Conservation (phyloP, 2,113 vertebrate species). For the Oreochromis spilurus region DNA sequence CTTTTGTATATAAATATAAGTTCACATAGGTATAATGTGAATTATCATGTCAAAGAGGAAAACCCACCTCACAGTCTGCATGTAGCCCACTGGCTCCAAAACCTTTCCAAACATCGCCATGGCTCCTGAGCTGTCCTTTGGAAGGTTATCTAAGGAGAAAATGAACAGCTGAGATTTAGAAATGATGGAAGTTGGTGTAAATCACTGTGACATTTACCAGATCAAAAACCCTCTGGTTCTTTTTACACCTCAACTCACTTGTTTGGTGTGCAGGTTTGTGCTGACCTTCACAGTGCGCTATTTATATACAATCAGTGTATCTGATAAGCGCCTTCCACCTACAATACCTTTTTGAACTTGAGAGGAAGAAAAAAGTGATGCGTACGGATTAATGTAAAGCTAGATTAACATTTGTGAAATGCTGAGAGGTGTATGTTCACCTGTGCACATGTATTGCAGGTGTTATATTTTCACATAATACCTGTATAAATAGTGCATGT, state of each 20-base stretch:
- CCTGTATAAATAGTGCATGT: not conserved
- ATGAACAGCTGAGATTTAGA: not conserved
- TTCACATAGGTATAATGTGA: not conserved
- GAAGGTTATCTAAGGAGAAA: not conserved
- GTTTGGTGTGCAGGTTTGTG: not conserved
- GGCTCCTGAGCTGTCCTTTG: not conserved
- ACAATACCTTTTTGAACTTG: not conserved
- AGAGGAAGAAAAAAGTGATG: not conserved
- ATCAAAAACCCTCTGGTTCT: not conserved
- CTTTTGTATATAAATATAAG: not conserved
- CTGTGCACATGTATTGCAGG: not conserved
- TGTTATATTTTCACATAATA: not conserved
- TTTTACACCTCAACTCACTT: conserved; percentile 1
- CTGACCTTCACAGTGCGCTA: conserved; percentile 49
- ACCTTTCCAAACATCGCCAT: conserved; percentile 73
- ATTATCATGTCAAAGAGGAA: not conserved
- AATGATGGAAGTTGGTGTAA: not conserved
- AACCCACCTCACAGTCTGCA: conserved; percentile 64
- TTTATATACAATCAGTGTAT: conserved; percentile 39
- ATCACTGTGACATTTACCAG: not conserved
- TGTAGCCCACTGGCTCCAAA: conserved; percentile 70
- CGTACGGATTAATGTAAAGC: not conserved
- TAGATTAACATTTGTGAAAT: not conserved
- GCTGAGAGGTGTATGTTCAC: not conserved
- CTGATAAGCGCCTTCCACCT: conserved; percentile 43